These are phyloP conservation scores for Toxotes chatareus DNA, from an alignment of 2,113 vertebrate species.

Conservation along the genomic window DNA sequence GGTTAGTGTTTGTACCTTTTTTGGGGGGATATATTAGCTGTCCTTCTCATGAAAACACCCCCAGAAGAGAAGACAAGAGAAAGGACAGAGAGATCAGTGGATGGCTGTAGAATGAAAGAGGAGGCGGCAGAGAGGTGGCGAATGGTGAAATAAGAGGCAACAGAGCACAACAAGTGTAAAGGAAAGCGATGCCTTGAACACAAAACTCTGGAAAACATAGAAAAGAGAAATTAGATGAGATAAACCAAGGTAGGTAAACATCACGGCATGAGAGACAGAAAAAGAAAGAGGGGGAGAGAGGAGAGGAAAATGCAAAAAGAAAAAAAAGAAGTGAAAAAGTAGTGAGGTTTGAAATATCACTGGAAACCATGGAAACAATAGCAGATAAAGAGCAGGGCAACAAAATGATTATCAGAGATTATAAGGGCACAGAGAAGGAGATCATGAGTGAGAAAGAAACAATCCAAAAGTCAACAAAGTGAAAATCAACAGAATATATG, in stretches of 20 bases:
- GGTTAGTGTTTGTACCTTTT: conserved; percentile 90
- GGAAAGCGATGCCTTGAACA: conserved; percentile 83
- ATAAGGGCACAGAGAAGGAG: conserved; percentile 26
- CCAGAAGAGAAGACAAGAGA: conserved; percentile 87
- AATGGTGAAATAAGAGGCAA: conserved; percentile 59
- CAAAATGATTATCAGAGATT: conserved; percentile 28
- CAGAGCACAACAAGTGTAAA: conserved; percentile 71
- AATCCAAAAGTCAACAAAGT: conserved; percentile 29
- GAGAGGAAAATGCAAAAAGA: conserved; percentile 39
- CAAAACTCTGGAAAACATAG: conserved; percentile 89
- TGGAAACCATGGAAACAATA: conserved; percentile 55
- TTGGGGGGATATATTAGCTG: conserved; percentile 92
- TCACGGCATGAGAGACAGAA: conserved; percentile 61
- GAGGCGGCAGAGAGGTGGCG: conserved; percentile 47
- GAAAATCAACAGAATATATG: background rate
- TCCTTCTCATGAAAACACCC: conserved; percentile 93
- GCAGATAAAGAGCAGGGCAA: conserved; percentile 51
- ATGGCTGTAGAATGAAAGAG: conserved; percentile 84
- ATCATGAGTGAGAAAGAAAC: conserved; percentile 32
- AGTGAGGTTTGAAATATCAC: conserved; percentile 43
- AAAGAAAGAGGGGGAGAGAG: conserved; percentile 17
- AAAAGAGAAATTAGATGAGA: conserved; percentile 87
- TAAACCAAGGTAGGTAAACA: conserved; percentile 61
- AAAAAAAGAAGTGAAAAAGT: conserved; percentile 25
- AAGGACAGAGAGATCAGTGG: conserved; percentile 89